These are phyloP conservation scores for Gymnogyps californianus DNA, from an alignment of 2,113 vertebrate genomes.

Conservation along the genomic window DNA sequence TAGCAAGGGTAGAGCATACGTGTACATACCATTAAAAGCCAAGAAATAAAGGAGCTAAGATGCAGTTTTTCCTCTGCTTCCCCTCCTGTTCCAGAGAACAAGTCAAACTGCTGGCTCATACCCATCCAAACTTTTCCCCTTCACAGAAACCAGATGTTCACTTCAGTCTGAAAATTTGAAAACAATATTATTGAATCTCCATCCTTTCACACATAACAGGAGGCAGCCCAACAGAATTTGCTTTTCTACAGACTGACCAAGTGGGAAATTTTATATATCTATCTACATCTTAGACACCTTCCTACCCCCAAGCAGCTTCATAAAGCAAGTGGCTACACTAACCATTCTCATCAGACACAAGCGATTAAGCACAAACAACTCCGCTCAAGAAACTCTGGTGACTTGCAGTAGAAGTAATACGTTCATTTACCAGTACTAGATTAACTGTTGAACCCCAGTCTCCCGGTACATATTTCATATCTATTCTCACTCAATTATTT, in stretches of 20 bases:
- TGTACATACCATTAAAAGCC: background rate
- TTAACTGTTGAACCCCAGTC: background rate
- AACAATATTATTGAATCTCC: background rate
- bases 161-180: background rate
- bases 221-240: background rate
- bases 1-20: background rate
- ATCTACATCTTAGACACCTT: background rate
- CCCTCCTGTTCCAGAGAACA: background rate
- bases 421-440: background rate
- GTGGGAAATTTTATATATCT: background rate
- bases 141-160: background rate
- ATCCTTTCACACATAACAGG: background rate
- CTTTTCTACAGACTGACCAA: background rate
- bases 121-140: background rate
- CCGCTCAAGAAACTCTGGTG: background rate
- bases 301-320: background rate
- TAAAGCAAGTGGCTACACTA: background rate
- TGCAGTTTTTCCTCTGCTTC: background rate
- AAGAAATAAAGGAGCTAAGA: background rate
- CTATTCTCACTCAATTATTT: background rate
- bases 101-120: background rate
- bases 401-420: background rate
- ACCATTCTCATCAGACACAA: background rate
- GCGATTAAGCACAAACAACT: background rate
- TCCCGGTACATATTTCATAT: background rate